Base-by-base conservation (phyloP, 1,140 invertebrate genomes). In the Drosophila neocordata region DNA sequence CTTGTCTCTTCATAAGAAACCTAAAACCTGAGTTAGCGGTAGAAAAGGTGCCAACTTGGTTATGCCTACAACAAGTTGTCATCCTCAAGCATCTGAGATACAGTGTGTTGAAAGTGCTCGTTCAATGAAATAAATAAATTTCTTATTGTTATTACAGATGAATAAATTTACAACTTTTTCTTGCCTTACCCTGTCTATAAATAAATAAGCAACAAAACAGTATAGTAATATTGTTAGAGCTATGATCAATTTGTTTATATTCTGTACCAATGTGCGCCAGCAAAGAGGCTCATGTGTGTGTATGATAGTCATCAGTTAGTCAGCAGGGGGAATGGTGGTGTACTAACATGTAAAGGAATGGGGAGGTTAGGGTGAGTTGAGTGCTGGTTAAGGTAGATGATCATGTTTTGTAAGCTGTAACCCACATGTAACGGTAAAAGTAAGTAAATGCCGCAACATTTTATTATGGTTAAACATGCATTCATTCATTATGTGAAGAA, bases 391-490 rank as follows among this genome's bases (percentile, higher is more conserved):
- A 18, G 62, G 51, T 9, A 12, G 34, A 65, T 15, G 51, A 51
- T 68, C 72, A 52, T 68, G 76, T 84, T 70, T 37, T 77, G 80
- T 65, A 65, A 41, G 73, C 69, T 79, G 81, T 61, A 68, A 20
- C 15, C 41, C 41, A 48, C 41, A 48, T 11, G 20, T 48, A 48
- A 48, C 41, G 41, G 41, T 48, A 48, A 48, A 48, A 48, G 41
- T 48, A 48, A 48, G 61, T 41, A 71, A 73, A 79, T 83, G 71
- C 80, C 77, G 69, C 80, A 73, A 84, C 80, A 84, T 79, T 84
- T 79, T 82, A 82, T 82, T 82, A 78, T 69, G 71, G 79, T 72
- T 78, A 78, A 78, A 52, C 79, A 82, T 76, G 79, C 74, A 82
- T 82, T 82, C 74, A 78, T 82, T 82, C 41, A 48, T 48, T 48